Conservation (phyloP, 2,888 invertebrate genomes). For the Dynastes hyllus region DNA sequence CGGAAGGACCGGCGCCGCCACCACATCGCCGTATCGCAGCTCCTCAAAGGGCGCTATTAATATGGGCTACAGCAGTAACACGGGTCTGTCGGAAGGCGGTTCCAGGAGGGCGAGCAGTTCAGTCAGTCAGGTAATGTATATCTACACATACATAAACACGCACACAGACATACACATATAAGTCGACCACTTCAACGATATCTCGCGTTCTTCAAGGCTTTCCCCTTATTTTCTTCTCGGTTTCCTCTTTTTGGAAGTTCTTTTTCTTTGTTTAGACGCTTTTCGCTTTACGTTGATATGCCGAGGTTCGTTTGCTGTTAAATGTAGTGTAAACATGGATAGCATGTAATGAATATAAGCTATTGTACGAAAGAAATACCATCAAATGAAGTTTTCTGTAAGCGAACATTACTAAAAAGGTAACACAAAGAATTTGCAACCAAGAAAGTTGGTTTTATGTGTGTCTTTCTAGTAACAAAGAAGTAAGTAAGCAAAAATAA, state of each 20-base stretch:
- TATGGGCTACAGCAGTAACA: conserved; percentile 71
- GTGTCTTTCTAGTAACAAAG: no score
- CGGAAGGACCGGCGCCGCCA: conserved; percentile 69
- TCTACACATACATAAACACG: no score
- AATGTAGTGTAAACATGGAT: not conserved
- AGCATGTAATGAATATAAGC: not conserved
- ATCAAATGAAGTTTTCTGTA: not conserved
- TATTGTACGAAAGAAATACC: not conserved
- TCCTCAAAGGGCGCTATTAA: conserved; percentile 71
- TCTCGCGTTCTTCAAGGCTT: not conserved
- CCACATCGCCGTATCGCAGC: conserved; percentile 77
- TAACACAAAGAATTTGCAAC: no score
- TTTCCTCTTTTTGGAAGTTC: not conserved
- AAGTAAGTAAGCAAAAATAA: no score
- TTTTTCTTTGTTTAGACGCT: not conserved
- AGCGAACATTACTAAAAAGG: no score
- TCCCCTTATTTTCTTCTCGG: not conserved
- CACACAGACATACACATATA: not conserved
- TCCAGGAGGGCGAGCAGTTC: conserved; percentile 83
- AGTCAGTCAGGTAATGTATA: conserved; percentile 78
- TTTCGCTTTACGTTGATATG: not conserved
- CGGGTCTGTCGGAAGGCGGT: conserved; percentile 74
- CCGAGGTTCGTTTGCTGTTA: conserved; percentile 2
- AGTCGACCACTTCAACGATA: not conserved
- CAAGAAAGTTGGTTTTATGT: no score